These are phyloP conservation scores for Abrostola triplasia DNA, from an alignment of 2,888 invertebrate species.

Conservation along the genomic window DNA sequence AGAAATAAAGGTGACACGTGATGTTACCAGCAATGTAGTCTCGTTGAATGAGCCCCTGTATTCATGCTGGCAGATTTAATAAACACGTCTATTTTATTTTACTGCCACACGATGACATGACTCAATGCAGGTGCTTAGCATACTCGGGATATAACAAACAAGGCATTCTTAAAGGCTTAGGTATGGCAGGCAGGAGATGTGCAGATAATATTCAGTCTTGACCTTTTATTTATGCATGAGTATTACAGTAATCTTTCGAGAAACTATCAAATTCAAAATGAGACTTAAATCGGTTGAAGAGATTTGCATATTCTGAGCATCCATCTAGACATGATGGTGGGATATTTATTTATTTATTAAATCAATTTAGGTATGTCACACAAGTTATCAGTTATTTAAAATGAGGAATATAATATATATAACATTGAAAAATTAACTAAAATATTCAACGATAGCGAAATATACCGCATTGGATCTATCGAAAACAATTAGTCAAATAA, in stretches of 20 bases:
- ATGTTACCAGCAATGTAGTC: conserved; percentile 4
- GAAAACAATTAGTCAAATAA: conserved; percentile 21
- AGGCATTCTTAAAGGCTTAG: conserved; percentile 36
- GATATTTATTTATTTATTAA: too few relatives aligned
- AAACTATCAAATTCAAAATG: too few relatives aligned
- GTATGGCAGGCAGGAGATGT: conserved; percentile 13
- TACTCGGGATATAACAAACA: conserved; percentile 35
- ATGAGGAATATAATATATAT: too few relatives aligned
- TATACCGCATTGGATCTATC: not conserved
- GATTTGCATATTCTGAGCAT: too few relatives aligned
- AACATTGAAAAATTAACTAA: too few relatives aligned
- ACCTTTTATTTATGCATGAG: conserved; percentile 28
- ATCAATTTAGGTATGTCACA: too few relatives aligned
- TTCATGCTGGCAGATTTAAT: conserved; percentile 24
- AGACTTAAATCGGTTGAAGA: too few relatives aligned
- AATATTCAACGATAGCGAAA: not conserved
- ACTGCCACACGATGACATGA: conserved; percentile 31
- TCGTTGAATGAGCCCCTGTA: conserved; percentile 20
- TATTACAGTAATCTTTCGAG: not conserved
- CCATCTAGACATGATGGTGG: too few relatives aligned
- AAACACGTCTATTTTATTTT: conserved; percentile 35
- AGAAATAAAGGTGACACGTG: not conserved
- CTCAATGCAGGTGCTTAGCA: conserved; percentile 49
- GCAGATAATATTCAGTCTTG: conserved; percentile 19
- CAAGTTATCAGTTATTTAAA: too few relatives aligned